Conservation (phyloP, 2,797 vertebrate species). For the Anguilla megastoma region DNA sequence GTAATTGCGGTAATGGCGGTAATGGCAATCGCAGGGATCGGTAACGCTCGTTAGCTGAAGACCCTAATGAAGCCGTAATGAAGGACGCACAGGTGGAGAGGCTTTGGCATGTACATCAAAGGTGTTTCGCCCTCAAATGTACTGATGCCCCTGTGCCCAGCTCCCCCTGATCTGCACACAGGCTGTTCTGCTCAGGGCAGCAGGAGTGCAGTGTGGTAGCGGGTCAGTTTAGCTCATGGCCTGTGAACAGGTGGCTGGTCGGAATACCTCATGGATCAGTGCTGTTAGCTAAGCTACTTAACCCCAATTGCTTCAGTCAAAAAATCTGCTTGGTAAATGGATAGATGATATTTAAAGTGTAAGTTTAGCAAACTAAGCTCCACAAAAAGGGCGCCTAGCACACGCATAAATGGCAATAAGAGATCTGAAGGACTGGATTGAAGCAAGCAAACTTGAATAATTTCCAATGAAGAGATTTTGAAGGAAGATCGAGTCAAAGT, state of each 20-base stretch:
- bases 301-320: background rate
- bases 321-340: background rate
- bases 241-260: background rate
- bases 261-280: background rate
- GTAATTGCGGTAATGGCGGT: background rate
- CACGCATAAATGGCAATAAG: background rate
- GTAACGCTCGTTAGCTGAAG: background rate
- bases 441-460: background rate
- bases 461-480: background rate
- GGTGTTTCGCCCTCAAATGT: background rate
- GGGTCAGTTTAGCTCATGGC: background rate
- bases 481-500: background rate
- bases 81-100: too few relatives aligned
- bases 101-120: background rate
- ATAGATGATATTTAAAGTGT: background rate
- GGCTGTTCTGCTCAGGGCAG: background rate
- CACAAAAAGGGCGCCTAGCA: background rate
- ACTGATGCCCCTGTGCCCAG: background rate
- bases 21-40: background rate
- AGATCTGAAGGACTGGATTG: background rate
- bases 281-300: background rate
- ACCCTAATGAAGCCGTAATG: background rate
- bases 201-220: background rate
- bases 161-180: background rate
- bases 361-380: background rate